Base-by-base conservation (phyloP, 2,113 vertebrate genomes). In the Notarius lentiginosus region DNA sequence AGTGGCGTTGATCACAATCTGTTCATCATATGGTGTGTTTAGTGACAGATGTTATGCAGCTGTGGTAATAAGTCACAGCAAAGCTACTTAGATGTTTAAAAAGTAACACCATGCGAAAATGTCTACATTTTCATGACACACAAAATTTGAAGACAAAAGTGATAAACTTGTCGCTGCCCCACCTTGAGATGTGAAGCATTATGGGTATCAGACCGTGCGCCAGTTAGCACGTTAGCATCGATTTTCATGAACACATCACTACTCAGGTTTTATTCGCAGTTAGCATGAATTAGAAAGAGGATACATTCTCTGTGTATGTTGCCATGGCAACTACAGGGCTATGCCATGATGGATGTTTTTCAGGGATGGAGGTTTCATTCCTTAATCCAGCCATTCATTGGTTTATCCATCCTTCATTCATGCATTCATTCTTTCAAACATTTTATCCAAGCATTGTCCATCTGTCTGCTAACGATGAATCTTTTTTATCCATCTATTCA, bases 1-100 rank as follows among this genome's bases (percentile, higher is more conserved):
- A 80, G 76, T 41, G 18, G 0, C 63, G 55, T 65, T 81, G 27
- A 60, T 70, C 5, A 22, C 77, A 81, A 81, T 80, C 65, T 86
- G 85, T 61, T 82, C 66, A n/a, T 86, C 79, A 73, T 49, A 49
- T 22, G 34, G 41, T 10, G 15, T 18, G 27, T 51, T 49, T 27
- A 34, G 15, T 51, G 84, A 66, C 17, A 61, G 51, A 63, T n/a
- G 65, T 53, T 61, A 66, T 18, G 49, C 34, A 27, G 72, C 77
- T 65, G 22, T 1, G 47, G 10, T 53, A 61, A 77, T 77, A 56
- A 84, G 2, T 72, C 24, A 55, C 1, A 27, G 51, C 14, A 30
- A 17, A 8, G 51, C 7, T 5, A 27, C 75, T 15, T 5, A 5
- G 20, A 14, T 27, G 51, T 17, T n/a, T 79, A 53, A 56, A 79